Conservation (phyloP, 2,888 invertebrate genomes). For the Drosophila hamatofila region DNA sequence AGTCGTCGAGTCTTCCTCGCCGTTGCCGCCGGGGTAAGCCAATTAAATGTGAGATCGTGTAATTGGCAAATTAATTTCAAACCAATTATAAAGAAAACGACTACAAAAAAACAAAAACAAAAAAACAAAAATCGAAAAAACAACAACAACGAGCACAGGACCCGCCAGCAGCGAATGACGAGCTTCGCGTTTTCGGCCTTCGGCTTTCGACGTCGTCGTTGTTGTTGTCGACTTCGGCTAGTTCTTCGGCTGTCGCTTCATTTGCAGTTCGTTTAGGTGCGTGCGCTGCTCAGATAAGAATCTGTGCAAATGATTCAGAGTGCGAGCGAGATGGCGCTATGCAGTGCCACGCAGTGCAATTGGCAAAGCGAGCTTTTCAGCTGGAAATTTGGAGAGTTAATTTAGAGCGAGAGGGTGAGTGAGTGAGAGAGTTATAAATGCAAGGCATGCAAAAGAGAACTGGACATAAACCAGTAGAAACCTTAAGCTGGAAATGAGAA, state of each 20-base stretch:
- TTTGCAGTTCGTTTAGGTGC: slow-evolving; percentile 40
- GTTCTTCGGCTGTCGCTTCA: slow-evolving; percentile 10
- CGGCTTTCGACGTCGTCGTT: slow-evolving; percentile 5
- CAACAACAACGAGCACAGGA: slow-evolving; percentile 27
- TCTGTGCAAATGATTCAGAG: slow-evolving; percentile 56
- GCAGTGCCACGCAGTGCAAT: background rate
- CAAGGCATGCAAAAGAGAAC: background rate
- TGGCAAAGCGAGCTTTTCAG: background rate
- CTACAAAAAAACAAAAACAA: slow-evolving; percentile 54
- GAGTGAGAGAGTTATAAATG: background rate
- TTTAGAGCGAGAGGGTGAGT: background rate
- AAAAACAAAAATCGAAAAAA: background rate
- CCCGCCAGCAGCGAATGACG: slow-evolving; percentile 17
- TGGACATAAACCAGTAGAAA: background rate
- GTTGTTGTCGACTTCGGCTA: background rate
- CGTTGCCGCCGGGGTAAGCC: slow-evolving; percentile 74
- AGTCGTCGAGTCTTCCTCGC: slow-evolving; percentile 13
- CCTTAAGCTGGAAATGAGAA: background rate
- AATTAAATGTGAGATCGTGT: slow-evolving; percentile 85
- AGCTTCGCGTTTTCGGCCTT: slow-evolving; percentile 18
- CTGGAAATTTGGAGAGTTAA: slow-evolving; percentile 1
- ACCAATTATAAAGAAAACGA: slow-evolving; percentile 84
- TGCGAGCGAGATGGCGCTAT: background rate
- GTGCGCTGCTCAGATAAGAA: slow-evolving; percentile 52
- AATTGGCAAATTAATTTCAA: slow-evolving; percentile 85